Evolutionary conservation across 2,113 vertebrate genomes (phyloP), one percentile per base, ranked within the genome.

Genomic region (Pelecanoides urinatrix): DNA sequence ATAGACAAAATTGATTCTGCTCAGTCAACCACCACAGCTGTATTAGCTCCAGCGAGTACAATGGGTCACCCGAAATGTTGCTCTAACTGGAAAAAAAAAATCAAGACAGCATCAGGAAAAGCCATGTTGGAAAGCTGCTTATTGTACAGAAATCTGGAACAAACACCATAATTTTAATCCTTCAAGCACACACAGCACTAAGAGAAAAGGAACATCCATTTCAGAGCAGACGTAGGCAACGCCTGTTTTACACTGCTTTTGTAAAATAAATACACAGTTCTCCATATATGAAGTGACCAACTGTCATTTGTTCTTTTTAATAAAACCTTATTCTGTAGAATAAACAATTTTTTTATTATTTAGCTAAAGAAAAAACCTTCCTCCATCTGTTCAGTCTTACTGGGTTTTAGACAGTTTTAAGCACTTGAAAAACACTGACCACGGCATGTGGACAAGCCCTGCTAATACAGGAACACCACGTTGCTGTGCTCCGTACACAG

Each of bases 141-240:
- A 84, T 65, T 70, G 30, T 52, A 78, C 13, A 65, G 73, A 94
- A 90, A 88, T 29, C 27, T 90, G 86, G 66, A 96, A 87, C 58
- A 81, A 78, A 82, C 56, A 70, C 42, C 18, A 5, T 56, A 29
- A 83, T 68, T 86, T 75, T 72, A 96, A 92, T 79, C 84, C 84
- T 66, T 42, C 10, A 17, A 79, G 74, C 74, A 73, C 6, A 1
- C 0, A 0, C 44, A n/a, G n/a, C 40, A 45, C 49, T 1, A 4
- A 86, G 34, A 77, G 55, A 73, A 40, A 36, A 66, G 55, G 40
- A 76, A 47, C 55, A 75, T 40, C 45, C 62, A 47, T 25, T 82
- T 66, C 11, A 2, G 58, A 78, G 81, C 73, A 76, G 61, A 29
- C 4, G 1, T 4, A 17, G n/a, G 21, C 52, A n/a, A 55, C 13